These are phyloP conservation scores for Hemithea aestivaria DNA, from an alignment of 2,888 invertebrate genomes.

Conservation along the genomic window DNA sequence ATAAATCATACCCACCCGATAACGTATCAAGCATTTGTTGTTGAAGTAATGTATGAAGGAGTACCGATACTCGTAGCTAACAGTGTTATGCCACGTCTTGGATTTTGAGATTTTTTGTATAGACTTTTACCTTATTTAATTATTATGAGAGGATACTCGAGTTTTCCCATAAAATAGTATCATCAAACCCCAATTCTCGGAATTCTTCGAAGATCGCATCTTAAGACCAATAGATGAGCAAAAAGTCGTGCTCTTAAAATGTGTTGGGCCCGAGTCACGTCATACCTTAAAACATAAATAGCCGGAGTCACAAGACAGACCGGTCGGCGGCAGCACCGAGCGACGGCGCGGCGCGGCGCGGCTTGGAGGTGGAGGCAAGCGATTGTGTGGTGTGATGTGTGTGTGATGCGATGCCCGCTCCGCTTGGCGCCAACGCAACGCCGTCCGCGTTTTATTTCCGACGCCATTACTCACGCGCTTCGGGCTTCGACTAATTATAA, in stretches of 20 bases:
- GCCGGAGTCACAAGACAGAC: constrained; percentile 74
- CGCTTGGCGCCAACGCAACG: constrained; percentile 76
- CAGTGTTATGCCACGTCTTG: too few species aligned
- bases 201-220: too few species aligned
- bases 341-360: constrained; percentile 15
- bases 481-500: constrained; percentile 74
- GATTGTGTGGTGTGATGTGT: constrained; percentile 28
- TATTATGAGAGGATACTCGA: too few species aligned
- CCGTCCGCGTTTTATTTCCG: constrained; percentile 71
- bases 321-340: constrained; percentile 37
- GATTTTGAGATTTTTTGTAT: too few species aligned
- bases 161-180: too few species aligned
- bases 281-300: constrained; percentile 52
- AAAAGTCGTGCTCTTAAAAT: constrained; percentile 49
- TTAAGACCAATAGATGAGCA: constrained; percentile 23
- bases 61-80: too few species aligned
- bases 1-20: too few species aligned
- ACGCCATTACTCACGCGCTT: constrained; percentile 71
- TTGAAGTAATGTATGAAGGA: too few species aligned
- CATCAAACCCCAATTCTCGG: too few species aligned
- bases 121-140: too few species aligned
- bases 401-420: constrained; percentile 47
- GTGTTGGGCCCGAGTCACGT: constrained; percentile 29
- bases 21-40: too few species aligned
- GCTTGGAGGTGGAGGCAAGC: constrained; percentile 13